Conservation (phyloP, 2,113 vertebrate genomes). For the Boleophthalmus pectinirostris region DNA sequence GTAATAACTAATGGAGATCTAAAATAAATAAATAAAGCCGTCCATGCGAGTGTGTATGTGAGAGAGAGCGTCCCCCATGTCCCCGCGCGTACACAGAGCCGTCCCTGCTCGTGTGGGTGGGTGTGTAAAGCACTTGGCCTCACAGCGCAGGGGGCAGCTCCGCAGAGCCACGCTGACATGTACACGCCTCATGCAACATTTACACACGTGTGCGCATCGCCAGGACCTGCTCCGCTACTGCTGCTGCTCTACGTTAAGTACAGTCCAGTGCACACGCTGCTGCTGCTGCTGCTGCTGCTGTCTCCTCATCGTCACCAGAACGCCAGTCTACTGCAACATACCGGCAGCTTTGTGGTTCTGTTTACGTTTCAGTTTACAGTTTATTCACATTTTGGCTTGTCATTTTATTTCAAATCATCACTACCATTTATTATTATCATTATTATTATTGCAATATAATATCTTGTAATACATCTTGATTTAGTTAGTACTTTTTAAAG, state of each 20-base stretch:
- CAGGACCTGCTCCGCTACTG: conserved; percentile 27
- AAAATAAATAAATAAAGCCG: no score
- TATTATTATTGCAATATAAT: no score
- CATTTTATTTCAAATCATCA: not conserved
- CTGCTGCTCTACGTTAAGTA: conserved; percentile 44
- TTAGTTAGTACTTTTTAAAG: no score
- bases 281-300: not conserved
- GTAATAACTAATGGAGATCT: no score
- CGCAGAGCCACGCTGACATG: conserved; percentile 73
- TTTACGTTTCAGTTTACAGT: not conserved
- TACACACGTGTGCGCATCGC: conserved; percentile 55
- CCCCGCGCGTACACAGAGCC: not conserved
- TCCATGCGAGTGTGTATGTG: not conserved
- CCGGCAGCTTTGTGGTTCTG: no score
- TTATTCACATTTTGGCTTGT: not conserved
- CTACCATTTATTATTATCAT: no score
- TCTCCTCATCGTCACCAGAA: not conserved
- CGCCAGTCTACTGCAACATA: no score
- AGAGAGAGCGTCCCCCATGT: not conserved
- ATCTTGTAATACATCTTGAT: no score
- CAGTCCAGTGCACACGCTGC: conserved; percentile 32
- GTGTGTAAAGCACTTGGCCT: conserved; percentile 70
- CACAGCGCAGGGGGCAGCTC: conserved; percentile 70
- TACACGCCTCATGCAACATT: conserved; percentile 77
- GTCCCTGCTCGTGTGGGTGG: conserved; percentile 18